Conservation (phyloP, 1,140 invertebrate genomes). For the Drosophila sulfurigaster region DNA sequence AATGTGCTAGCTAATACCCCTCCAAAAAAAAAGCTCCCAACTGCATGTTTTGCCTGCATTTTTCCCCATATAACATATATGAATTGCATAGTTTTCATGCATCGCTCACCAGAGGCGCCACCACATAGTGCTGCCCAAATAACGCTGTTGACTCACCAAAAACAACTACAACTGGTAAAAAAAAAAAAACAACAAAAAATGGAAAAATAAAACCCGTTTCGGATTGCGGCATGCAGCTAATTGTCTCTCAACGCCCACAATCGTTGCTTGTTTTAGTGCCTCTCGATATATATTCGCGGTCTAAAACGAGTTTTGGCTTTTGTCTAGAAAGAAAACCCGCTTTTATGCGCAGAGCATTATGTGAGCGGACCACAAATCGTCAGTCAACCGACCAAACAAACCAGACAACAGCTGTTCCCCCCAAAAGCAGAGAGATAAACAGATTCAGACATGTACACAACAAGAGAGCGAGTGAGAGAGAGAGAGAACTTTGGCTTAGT, state of each 20-base stretch:
- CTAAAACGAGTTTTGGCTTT: conserved; percentile 42
- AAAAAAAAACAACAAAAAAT: neutral
- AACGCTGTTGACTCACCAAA: conserved; percentile 64
- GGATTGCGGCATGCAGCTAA: conserved; percentile 77
- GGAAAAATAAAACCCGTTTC: conserved; percentile 56
- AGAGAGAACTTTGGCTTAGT: conserved; percentile 8
- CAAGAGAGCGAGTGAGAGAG: conserved; percentile 3
- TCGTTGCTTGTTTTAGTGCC: conserved; percentile 41
- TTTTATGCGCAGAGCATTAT: conserved; percentile 40
- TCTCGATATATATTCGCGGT: conserved; percentile 47
- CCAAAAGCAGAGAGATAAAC: neutral
- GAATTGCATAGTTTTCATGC: conserved; percentile 25
- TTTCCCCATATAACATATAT: neutral
- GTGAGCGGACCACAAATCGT: conserved; percentile 27
- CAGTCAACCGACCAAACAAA: conserved; percentile 2
- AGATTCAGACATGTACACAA: neutral
- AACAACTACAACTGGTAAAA: neutral
- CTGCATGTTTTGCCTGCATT: conserved; percentile 7
- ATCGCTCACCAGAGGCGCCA: conserved; percentile 45
- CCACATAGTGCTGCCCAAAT: conserved; percentile 36
- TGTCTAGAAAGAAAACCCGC: conserved; percentile 37
- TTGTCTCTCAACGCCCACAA: conserved; percentile 77
- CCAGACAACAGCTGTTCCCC: conserved; percentile 32
- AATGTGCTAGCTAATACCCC: conserved; percentile 33
- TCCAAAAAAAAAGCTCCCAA: neutral